These are phyloP conservation scores for Lordiphosa mommai DNA, from an alignment of 1,140 invertebrate genomes.

Conservation along the genomic window DNA sequence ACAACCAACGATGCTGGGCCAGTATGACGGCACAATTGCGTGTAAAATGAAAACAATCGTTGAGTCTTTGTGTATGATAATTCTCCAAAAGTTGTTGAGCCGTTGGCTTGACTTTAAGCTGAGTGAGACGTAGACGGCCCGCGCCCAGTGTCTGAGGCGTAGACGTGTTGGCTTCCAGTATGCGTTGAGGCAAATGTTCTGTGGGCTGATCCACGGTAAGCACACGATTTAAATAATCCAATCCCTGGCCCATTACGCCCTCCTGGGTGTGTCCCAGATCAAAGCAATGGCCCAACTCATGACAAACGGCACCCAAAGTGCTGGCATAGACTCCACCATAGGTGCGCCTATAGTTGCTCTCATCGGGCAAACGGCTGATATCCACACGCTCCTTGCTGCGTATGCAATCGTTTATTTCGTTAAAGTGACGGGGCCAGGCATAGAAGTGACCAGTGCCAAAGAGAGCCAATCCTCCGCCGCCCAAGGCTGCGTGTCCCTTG, in stretches of 20 bases:
- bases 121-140: constrained; percentile 80
- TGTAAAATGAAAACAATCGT: constrained; percentile 72
- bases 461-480: constrained; percentile 93
- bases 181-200: constrained; percentile 80
- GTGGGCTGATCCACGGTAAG: constrained; percentile 83
- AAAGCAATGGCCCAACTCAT: constrained; percentile 97
- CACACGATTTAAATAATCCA: constrained; percentile 91
- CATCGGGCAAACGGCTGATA: constrained; percentile 88
- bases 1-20: constrained; percentile 68
- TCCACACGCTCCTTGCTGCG: constrained; percentile 83
- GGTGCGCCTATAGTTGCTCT: constrained; percentile 92
- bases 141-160: neutral
- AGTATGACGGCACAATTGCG: constrained; percentile 69
- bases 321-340: constrained; percentile 94
- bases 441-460: constrained; percentile 95
- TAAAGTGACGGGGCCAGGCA: constrained; percentile 90
- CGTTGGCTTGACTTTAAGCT: constrained; percentile 70
- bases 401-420: constrained; percentile 84
- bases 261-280: constrained; percentile 94
- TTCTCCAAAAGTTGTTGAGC: constrained; percentile 80
- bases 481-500: constrained; percentile 92
- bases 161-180: constrained; percentile 67
- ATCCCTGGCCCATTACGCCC: constrained; percentile 96
- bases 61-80: constrained; percentile 77
- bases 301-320: constrained; percentile 94